Base-by-base conservation (phyloP, 2,797 vertebrate species). In the Platyrinchus mystaceus region DNA sequence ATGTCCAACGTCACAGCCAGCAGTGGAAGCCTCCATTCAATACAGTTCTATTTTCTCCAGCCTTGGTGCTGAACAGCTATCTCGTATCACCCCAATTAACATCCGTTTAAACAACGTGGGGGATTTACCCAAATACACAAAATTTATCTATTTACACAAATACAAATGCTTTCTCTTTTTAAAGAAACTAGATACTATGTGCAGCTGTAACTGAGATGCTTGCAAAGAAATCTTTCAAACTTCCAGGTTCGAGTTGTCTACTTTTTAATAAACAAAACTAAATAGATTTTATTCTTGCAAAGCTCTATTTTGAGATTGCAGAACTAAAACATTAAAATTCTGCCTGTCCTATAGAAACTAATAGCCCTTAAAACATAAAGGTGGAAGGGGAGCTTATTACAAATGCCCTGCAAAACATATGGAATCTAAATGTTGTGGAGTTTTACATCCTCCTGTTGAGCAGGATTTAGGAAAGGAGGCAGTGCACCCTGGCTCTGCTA, bases 311-410 rank as follows among this genome's bases (percentile, higher is more conserved):
- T 53, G 28, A 94, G 18, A 26, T n/a, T 58, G 39, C 21, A 75
- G 44, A 32, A 24, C 37, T 75, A 36, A 43, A 83, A 74, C 21
- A 49, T 16, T 60, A 6, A 58, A 63, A 75, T 84, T 77, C 36
- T 55, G 36, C 39, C 34, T 64, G 28, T 46, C 13, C 11, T 73
- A 24, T 4, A 53, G 49, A 74, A 94, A 88, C 49, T 17, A 67
- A 47, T 1, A 63, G 21, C 11, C 36, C 52, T 78, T 53, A 49
- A 67, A 81, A 47, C 22, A 39, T 23, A 39, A 44, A 69, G 39
- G 0, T 6, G 11, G 7, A 23, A 3, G 6, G 9, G 10, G 8
- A 30, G 3, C 18, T 69, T 36, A 55, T 28, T 37, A 17, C 20
- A 91, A 90, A 74, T 36, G 12, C 5, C 26, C 21, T 53, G 44